Percentiles rank a stretch among this genome's conserved stretches.
These are phyloP conservation scores for Rhinichthys osculus DNA, from an alignment of 2,797 vertebrate genomes.

Conservation along the genomic window DNA sequence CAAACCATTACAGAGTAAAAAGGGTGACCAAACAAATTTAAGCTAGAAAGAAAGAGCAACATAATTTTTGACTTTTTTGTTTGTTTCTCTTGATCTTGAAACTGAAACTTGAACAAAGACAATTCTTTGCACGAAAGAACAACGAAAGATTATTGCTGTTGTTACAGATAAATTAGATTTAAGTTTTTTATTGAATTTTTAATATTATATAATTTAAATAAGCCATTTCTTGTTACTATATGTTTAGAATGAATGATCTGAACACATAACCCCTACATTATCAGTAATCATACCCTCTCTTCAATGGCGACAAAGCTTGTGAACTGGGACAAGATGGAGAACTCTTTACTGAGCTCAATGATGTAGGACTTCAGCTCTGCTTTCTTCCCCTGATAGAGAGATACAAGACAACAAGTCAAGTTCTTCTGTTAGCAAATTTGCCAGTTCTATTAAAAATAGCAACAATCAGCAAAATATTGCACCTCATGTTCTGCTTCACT, in stretches of 20 bases:
- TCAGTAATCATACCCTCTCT: slow-evolving; percentile 81
- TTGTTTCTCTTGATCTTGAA: no score
- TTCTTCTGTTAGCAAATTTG: neutral
- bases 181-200: no score
- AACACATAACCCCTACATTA: no score
- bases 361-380: slow-evolving; percentile 82
- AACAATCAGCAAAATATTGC: neutral
- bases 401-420: neutral
- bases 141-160: no score
- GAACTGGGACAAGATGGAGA: slow-evolving; percentile 87
- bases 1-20: no score
- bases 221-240: no score
- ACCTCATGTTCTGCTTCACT: slow-evolving; percentile 86
- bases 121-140: no score
- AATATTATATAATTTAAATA: neutral
- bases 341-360: slow-evolving; percentile 85
- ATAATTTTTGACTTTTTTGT: no score
- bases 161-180: no score
- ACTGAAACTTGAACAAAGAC: no score
- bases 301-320: slow-evolving; percentile 92
- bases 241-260: neutral
- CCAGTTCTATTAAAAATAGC: neutral
- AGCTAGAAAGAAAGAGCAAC: no score
- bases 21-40: no score
- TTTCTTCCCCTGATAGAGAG: slow-evolving; percentile 81